Evolutionary conservation across 2,797 vertebrate species (phyloP).

Genomic region (Gobionotothen gibberifrons): DNA sequence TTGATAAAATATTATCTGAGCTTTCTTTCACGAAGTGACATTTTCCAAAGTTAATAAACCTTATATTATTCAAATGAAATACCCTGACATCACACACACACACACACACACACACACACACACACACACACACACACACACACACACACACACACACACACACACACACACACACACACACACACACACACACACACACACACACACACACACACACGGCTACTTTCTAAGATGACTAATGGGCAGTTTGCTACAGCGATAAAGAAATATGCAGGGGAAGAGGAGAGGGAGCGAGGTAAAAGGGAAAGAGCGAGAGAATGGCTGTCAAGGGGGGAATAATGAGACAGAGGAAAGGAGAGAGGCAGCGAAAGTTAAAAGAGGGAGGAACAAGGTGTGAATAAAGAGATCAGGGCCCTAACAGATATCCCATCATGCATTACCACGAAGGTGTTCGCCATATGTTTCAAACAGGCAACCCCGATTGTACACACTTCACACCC

Average conservation of each 20-base stretch:
- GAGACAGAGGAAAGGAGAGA: constrained; percentile 24
- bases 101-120: too few relatives aligned
- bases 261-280: constrained; percentile 43
- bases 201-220: neutral
- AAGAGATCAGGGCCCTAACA: constrained; percentile 16
- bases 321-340: constrained; percentile 33
- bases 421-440: constrained; percentile 38
- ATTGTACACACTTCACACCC: constrained; percentile 5
- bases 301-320: constrained; percentile 52
- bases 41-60: constrained; percentile 16
- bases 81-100: constrained; percentile 23
- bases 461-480: constrained; percentile 17
- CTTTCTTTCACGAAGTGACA: constrained; percentile 12
- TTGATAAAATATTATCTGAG: constrained; percentile 8
- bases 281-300: constrained; percentile 34
- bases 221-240: constrained; percentile 56
- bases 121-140: too few relatives aligned
- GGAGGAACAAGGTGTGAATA: constrained; percentile 32
- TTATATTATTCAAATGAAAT: constrained; percentile 20
- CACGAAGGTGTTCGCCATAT: neutral
- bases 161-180: too few relatives aligned
- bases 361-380: constrained; percentile 28
- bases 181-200: too few relatives aligned
- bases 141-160: too few relatives aligned
- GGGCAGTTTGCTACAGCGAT: constrained; percentile 56